Base-by-base conservation (phyloP, 2,113 vertebrate species). In the Sylvietta virens region DNA sequence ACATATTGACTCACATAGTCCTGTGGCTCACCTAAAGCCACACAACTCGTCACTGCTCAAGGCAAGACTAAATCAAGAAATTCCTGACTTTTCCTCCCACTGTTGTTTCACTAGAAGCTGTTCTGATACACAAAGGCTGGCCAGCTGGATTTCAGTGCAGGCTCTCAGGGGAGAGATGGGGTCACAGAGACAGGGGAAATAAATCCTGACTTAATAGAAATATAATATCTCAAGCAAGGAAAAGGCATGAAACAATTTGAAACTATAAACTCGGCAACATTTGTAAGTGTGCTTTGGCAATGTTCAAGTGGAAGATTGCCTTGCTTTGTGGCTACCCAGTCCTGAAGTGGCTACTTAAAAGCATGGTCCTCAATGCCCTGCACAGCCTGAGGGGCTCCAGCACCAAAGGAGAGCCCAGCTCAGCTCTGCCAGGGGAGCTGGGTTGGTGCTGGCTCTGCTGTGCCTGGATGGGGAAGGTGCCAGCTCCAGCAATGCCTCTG, bases 21-120 rank as follows among this genome's bases (percentile, higher is more conserved):
- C 90, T 87, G 65, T 47, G 77, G 92, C 53, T 96, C 76, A 80
- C 76, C 71, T 86, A 90, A 65, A 92, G 91, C 35, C 58, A 62
- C 61, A 48, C 6, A 54, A 44, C 47, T 83, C 4, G 1, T 78
- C 21, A 3, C 40, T 73, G 65, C 79, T 73, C 11, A 8, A 90
- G 40, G 66, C 85, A 81, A 84, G 54, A 88, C 90, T 50, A 87
- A 89, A 42, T 66, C 24, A 84, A 85, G 87, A 87, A 71, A 83
- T 64, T 86, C 93, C 51, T 74, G 71, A 62, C 39, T 93, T 73
- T 82, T 85, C 42, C 62, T 88, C 72, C 64, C 31, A 6, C 50
- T 70, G 1, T 26, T 45, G 28, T 83, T 90, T 80, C 71, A 15
- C 58, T 51, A 39, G 74, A 42, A 76, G 89, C 77, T 70, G 50